Base-by-base conservation (phyloP, 30 jellyfish, hydroid and myxozoan species). In the Cassiopea xamachana region DNA sequence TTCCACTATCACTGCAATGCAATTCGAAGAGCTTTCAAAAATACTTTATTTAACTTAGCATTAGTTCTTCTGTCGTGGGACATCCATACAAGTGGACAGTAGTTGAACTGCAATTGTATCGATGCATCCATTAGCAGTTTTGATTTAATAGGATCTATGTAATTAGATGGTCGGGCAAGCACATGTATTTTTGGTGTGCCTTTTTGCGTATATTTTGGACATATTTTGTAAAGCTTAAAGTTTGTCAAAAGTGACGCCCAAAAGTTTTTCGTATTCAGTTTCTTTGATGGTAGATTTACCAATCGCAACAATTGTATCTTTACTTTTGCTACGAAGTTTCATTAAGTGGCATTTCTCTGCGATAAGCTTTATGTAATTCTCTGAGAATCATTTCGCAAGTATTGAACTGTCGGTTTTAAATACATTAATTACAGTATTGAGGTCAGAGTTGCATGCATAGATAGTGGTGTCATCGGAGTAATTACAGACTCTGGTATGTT, bases 61-160 rank as follows among this genome's bases (percentile, higher is more conserved):
- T 51, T 51, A 51, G 64, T 9, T 9, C 64, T 49, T 67, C 67
- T 82, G 68, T 67, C 87, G 68, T 67, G 64, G 86, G 60, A 82
- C 90, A 55, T 82, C 92, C 88, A 83, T 43, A 67, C 92, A 71
- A 83, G 77, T 2, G 86, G 86, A 50, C 92, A 83, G 79, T 83
- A 83, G 75, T 69, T 83, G 86, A 83, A 83, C 49, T 69, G 92
- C n/a, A 89, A 83, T 44, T 39, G 2, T 27, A 83, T 47, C 45
- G 45, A 83, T 10, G 92, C 59, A 39, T 45, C 48, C 86, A 81
- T 48, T 18, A 60, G 83, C 60, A 51, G 82, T 48, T 58, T 39
- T 55, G 46, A 19, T 81, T 81, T 43, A 14, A 16, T 81, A 50
- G 45, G 7, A 69, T 77, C 73, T 27, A 77, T 77, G 46, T 77